Conservation (phyloP, 2,888 invertebrate genomes). For the Synanthedon tipuliformis region DNA sequence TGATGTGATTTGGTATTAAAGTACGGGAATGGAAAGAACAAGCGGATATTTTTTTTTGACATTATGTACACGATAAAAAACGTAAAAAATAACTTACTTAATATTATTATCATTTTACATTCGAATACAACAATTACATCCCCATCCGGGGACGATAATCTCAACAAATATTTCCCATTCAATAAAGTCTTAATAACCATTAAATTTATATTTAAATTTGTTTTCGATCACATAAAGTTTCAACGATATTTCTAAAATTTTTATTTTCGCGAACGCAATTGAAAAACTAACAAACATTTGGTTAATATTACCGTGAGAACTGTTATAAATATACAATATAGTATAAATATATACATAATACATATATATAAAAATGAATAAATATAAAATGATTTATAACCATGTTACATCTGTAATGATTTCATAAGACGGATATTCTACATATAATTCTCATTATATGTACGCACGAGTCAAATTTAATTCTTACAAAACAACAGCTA, state of each 20-base stretch:
- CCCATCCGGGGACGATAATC: constrained; percentile 60
- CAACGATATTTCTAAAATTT: constrained; percentile 60
- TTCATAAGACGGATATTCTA: constrained; percentile 68
- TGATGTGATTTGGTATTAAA: constrained; percentile 43
- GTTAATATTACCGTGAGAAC: constrained; percentile 24
- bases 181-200: constrained; percentile 68
- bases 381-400: constrained; percentile 64
- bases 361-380: constrained; percentile 55
- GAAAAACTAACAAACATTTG: constrained; percentile 37
- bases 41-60: constrained; percentile 42
- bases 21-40: constrained; percentile 58
- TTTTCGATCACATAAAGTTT: constrained; percentile 68
- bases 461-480: constrained; percentile 45
- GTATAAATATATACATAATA: constrained; percentile 48
- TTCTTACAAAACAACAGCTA: constrained; percentile 69
- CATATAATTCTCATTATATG: constrained; percentile 64
- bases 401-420: constrained; percentile 51
- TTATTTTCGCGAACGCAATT: constrained; percentile 47
- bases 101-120: constrained; percentile 67
- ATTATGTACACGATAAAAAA: constrained; percentile 66
- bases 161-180: constrained; percentile 60
- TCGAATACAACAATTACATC: constrained; percentile 69
- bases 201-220: constrained; percentile 32
- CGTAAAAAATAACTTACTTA: constrained; percentile 72
- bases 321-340: constrained; percentile 25